phyloP scores from a whole-genome alignment of 2,113 vertebrate species.

The Glaucomys volans region DNA sequence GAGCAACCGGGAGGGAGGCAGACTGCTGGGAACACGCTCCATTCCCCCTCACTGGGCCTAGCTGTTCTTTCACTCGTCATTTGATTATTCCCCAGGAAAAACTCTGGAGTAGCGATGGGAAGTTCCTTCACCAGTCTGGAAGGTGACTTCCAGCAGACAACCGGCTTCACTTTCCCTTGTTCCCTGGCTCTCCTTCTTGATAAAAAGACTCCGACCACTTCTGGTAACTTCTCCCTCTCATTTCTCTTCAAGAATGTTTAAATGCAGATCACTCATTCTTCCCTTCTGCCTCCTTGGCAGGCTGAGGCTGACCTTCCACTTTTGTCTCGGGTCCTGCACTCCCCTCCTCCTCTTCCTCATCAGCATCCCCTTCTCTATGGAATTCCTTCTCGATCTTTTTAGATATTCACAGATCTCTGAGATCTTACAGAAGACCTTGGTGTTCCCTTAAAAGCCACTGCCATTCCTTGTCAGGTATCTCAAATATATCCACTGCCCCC shows the following conservation, averaged over 20 bases:
- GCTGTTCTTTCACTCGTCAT: not conserved
- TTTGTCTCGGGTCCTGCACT: not conserved
- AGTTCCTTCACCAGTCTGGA: not conserved
- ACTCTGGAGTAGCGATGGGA: not conserved
- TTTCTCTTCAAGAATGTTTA: constrained; percentile 18
- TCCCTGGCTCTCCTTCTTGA: not conserved
- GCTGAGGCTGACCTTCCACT: not conserved
- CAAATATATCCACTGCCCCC: not conserved
- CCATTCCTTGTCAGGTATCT: not conserved
- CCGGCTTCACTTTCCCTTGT: not conserved
- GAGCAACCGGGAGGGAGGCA: not conserved
- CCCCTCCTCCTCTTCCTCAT: not conserved
- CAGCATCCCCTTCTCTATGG: not conserved
- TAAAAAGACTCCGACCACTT: not conserved
- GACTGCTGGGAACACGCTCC: not conserved
- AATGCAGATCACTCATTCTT: not conserved
- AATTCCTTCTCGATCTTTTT: not conserved
- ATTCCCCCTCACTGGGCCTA: not conserved
- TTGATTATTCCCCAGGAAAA: not conserved
- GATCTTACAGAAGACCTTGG: not conserved
- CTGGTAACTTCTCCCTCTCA: not conserved
- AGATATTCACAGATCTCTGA: not conserved
- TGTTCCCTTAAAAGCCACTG: not conserved
- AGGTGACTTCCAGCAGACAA: not conserved
- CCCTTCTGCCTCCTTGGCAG: not conserved